A percentile compares a stretch with the other conserved stretches of the same genome.
Evolutionary conservation across 92 coral and sea anemone genomes (phyloP).

Genomic region (Porites evermanni): DNA sequence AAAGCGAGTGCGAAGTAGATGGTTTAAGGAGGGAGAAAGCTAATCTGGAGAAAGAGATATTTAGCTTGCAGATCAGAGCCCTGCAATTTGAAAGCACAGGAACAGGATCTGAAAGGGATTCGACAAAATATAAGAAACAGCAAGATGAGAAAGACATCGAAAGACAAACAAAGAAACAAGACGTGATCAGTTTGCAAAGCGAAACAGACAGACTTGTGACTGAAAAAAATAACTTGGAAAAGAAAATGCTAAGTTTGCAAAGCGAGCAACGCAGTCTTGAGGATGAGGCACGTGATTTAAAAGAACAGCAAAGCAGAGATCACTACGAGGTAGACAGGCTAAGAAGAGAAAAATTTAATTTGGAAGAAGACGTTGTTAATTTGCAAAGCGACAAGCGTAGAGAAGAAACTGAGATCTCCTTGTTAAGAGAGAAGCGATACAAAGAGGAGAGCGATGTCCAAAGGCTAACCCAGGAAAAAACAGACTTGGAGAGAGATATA

Average conservation of each 20-base stretch:
- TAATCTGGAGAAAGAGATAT: conserved; percentile 74
- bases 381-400: conserved; percentile 76
- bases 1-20: conserved; percentile 67
- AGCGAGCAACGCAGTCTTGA: conserved; percentile 78
- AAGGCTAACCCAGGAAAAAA: conserved; percentile 68
- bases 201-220: conserved; percentile 42
- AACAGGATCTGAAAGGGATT: conserved; percentile 66
- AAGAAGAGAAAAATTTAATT: conserved; percentile 71
- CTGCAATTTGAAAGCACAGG: conserved; percentile 78
- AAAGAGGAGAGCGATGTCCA: conserved; percentile 67
- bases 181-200: conserved; percentile 46
- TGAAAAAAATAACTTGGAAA: conserved; percentile 77
- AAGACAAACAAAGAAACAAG: conserved; percentile 66
- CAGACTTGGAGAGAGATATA: conserved; percentile 72
- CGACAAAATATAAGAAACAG: conserved; percentile 59
- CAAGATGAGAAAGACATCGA: conserved; percentile 62
- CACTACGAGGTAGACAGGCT: conserved; percentile 61
- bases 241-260: conserved; percentile 63
- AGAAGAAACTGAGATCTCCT: conserved; percentile 60
- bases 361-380: conserved; percentile 68
- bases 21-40: conserved; percentile 77
- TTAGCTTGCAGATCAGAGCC: conserved; percentile 63
- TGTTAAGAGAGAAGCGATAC: conserved; percentile 57
- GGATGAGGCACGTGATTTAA: conserved; percentile 45
- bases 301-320: conserved; percentile 60